A percentile compares a stretch with the other conserved stretches of the same genome.
Evolutionary conservation across 2,888 invertebrate genomes (phyloP).

Genomic region (Bellardia pandia): DNA sequence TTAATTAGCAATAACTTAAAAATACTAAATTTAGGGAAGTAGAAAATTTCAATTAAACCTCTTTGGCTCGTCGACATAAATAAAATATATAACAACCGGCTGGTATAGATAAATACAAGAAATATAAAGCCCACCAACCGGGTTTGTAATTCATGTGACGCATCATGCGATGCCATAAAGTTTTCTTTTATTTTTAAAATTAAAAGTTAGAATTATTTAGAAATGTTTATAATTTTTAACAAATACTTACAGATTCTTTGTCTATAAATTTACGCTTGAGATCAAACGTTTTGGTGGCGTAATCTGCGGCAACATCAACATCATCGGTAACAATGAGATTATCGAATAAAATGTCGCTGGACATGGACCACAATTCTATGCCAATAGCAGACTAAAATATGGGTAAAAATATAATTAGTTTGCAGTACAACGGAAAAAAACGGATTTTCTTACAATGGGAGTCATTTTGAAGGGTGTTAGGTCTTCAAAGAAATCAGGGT

Average conservation of each 20-base stretch:
- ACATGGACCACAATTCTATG: conserved; percentile 99
- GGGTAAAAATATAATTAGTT: no score
- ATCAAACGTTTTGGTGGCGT: conserved; percentile 93
- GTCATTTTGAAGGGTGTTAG: conserved; percentile 95
- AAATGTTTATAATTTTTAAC: not conserved
- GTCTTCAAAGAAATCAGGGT: conserved; percentile 97
- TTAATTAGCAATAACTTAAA: conserved; percentile 51
- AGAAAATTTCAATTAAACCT: conserved; percentile 85
- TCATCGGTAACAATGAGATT: conserved; percentile 96
- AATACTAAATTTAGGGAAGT: conserved; percentile 7
- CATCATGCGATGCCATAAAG: conserved; percentile 90
- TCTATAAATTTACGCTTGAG: conserved; percentile 93
- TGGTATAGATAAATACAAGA: conserved; percentile 90
- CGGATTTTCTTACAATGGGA: conserved; percentile 89
- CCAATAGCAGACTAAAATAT: conserved; percentile 92
- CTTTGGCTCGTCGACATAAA: conserved; percentile 87
- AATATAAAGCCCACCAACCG: conserved; percentile 92
- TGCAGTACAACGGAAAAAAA: not conserved
- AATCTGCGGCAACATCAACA: conserved; percentile 89
- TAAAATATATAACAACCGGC: conserved; percentile 88
- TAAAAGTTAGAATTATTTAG: conserved; percentile 26
- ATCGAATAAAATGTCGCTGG: conserved; percentile 96
- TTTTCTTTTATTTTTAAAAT: conserved; percentile 83
- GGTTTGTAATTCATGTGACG: conserved; percentile 91
- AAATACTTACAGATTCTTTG: conserved; percentile 89